phyloP scores from a whole-genome alignment of 2,888 invertebrate genomes.

The Philhelius pedissequus region DNA sequence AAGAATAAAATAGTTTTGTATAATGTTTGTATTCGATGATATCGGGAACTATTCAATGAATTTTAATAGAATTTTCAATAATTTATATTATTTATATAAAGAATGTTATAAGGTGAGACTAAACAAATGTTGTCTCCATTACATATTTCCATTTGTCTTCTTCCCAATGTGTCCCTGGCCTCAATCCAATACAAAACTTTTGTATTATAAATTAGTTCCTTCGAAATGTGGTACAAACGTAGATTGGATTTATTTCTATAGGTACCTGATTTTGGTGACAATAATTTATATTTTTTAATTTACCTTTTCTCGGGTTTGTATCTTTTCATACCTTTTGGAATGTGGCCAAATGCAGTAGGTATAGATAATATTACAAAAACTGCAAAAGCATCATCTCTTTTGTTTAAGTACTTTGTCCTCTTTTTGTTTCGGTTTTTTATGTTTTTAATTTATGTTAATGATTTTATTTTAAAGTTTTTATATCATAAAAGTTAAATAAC shows the following conservation, averaged over 20 bases:
- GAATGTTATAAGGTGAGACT: neutral
- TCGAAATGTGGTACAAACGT: neutral
- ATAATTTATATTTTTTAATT: conserved; percentile 5
- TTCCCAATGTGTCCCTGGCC: neutral
- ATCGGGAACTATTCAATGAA: neutral
- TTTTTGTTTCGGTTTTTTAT: neutral
- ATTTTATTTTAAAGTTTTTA: neutral
- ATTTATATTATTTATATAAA: neutral
- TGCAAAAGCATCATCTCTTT: neutral
- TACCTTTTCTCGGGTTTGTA: neutral
- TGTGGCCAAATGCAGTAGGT: conserved; percentile 27
- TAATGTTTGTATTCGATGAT: neutral
- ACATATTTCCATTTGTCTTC: neutral
- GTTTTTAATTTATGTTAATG: neutral
- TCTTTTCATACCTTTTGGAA: conserved; percentile 7
- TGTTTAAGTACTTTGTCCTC: neutral
- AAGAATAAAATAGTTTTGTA: neutral
- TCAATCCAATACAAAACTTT: neutral
- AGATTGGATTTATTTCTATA: neutral
- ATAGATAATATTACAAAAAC: conserved; percentile 31
- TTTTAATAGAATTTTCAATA: neutral
- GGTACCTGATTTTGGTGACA: neutral
- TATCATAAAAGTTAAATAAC: neutral
- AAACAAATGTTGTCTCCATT: no score
- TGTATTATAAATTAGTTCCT: neutral